Evolutionary conservation across 2,113 vertebrate species (phyloP).

Genomic region (Lophochroa leadbeateri): DNA sequence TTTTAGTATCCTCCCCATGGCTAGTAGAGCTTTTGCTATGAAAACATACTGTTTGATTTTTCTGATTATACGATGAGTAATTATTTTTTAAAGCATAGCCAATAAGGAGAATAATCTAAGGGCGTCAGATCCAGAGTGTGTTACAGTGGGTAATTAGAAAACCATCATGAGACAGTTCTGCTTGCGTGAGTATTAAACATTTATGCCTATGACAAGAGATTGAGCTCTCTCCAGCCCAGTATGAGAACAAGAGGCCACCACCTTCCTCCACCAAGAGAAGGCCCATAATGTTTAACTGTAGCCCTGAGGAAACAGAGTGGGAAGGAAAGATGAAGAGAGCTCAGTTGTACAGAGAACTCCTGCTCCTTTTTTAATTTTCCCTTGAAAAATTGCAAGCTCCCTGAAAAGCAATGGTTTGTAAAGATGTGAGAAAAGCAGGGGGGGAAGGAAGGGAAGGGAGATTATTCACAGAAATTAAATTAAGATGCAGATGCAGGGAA

Average conservation of each 20-base stretch:
- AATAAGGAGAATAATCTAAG: conserved; percentile 13
- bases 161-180: not conserved
- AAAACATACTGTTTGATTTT: not conserved
- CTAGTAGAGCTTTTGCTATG: not conserved
- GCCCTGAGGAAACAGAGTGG: not conserved
- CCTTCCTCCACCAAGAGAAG: not conserved
- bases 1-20: not conserved
- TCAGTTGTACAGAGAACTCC: not conserved
- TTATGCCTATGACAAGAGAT: not conserved
- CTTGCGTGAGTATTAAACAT: conserved; percentile 27
- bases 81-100: not conserved
- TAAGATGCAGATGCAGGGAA: not conserved
- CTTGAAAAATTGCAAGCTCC: not conserved
- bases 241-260: not conserved
- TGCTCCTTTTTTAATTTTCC: not conserved
- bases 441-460: not conserved
- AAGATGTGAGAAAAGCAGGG: not conserved
- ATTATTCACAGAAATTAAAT: not conserved
- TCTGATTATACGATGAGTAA: conserved; percentile 9
- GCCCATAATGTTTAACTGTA: not conserved
- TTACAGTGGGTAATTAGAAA: conserved; percentile 27
- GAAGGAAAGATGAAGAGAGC: not conserved
- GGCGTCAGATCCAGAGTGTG: not conserved
- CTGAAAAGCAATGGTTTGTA: not conserved
- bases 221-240: not conserved